Conservation (phyloP, 2,113 vertebrate genomes). For the Isichthys henryi region DNA sequence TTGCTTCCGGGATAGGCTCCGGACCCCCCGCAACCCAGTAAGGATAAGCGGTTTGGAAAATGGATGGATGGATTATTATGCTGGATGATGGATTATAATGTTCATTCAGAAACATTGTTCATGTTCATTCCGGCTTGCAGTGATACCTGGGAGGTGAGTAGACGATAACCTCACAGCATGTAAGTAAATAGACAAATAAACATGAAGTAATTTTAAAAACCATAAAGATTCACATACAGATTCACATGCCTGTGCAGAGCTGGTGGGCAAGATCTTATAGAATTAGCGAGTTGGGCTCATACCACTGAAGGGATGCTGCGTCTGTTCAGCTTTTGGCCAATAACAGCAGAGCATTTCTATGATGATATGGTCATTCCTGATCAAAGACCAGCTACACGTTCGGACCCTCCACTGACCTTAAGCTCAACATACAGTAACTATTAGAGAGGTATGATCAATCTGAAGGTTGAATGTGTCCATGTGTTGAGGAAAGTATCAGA, state of each 20-base stretch:
- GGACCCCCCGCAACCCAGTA: too few species aligned
- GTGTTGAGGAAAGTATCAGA: not conserved
- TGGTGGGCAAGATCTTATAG: not conserved
- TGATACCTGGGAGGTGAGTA: not conserved
- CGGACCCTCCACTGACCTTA: not conserved
- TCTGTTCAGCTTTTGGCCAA: not conserved
- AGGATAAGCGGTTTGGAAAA: too few species aligned
- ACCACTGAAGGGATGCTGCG: not conserved
- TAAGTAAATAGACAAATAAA: not conserved
- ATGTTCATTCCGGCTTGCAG: not conserved
- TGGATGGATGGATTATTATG: too few species aligned
- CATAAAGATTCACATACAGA: too few species aligned
- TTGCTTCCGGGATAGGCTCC: too few species aligned
- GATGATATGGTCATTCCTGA: not conserved
- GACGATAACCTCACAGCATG: not conserved
- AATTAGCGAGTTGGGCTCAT: not conserved
- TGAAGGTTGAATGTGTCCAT: not conserved
- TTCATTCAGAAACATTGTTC: too few species aligned
- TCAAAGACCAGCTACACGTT: not conserved
- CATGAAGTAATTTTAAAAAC: not conserved
- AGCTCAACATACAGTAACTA: not conserved
- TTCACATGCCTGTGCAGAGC: not conserved
- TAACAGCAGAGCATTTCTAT: not conserved
- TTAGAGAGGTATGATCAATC: not conserved
- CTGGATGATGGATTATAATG: too few species aligned